These are phyloP conservation scores for Torymus aiolomorphi DNA, from an alignment of 2,888 invertebrate species.

Conservation along the genomic window DNA sequence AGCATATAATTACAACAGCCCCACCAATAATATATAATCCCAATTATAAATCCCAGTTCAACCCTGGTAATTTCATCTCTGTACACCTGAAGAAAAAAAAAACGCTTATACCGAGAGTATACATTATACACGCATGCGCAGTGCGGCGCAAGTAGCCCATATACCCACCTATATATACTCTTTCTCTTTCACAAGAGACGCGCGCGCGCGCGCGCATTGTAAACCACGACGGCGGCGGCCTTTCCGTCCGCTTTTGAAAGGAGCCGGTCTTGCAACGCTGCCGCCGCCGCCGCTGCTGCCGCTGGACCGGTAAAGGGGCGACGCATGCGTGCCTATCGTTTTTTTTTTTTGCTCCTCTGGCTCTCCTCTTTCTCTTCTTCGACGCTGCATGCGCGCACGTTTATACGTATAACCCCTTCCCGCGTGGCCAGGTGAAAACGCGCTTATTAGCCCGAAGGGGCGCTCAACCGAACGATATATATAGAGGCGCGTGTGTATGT, in stretches of 20 bases:
- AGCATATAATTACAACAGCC: too few relatives aligned
- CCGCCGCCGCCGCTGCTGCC: constrained; percentile 49
- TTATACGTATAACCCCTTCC: constrained; percentile 41
- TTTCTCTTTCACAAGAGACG: constrained; percentile 13
- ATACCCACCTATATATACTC: too few relatives aligned
- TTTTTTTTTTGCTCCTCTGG: constrained; percentile 26
- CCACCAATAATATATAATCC: too few relatives aligned
- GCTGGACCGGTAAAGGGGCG: constrained; percentile 52
- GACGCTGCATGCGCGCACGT: background rate
- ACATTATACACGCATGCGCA: too few relatives aligned
- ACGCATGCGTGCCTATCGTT: constrained; percentile 5
- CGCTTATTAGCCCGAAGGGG: constrained; percentile 24
- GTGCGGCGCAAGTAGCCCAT: too few relatives aligned
- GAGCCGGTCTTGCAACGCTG: constrained; percentile 54
- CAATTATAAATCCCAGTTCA: too few relatives aligned
- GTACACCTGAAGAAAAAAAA: too few relatives aligned
- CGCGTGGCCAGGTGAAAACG: constrained; percentile 56
- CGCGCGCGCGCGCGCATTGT: constrained; percentile 34
- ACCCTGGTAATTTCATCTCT: too few relatives aligned
- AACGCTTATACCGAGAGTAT: too few relatives aligned
- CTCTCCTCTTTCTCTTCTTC: constrained; percentile 23
- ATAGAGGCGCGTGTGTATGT: background rate
- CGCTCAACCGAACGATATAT: background rate
- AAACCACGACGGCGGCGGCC: constrained; percentile 10
- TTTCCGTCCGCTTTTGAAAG: constrained; percentile 48